Percentiles rank a stretch among this genome's conserved stretches.
phyloP scores from a whole-genome alignment of 1,140 invertebrate genomes.

The Aphelinus certus region DNA sequence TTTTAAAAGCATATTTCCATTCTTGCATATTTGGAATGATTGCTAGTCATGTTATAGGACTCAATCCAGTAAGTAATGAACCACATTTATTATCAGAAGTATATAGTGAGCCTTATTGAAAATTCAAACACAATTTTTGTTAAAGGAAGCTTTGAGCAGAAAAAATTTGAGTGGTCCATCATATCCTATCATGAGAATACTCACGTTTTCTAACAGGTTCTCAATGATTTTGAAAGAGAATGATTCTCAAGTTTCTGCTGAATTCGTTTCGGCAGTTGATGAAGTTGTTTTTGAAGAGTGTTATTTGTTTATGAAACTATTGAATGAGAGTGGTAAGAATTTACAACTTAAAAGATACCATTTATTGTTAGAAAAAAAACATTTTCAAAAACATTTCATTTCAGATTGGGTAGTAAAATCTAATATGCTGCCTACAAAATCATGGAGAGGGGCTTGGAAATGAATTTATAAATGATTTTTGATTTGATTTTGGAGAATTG shows the following conservation, averaged over 20 bases:
- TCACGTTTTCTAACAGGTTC: slow-evolving; percentile 50
- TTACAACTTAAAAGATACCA: slow-evolving; percentile 3
- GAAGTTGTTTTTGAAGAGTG: slow-evolving; percentile 57
- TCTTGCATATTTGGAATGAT: slow-evolving; percentile 62
- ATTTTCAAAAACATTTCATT: slow-evolving; percentile 39
- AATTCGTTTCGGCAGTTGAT: slow-evolving; percentile 54
- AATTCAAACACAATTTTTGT: slow-evolving; percentile 18
- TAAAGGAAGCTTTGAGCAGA: slow-evolving; percentile 14
- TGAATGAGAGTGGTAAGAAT: slow-evolving; percentile 55
- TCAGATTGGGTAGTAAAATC: slow-evolving; percentile 66
- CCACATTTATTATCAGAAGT: not conserved
- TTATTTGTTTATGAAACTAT: slow-evolving; percentile 63
- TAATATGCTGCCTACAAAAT: slow-evolving; percentile 66
- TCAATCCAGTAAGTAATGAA: slow-evolving; percentile 11
- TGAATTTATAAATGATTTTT: not conserved
- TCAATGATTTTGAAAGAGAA: slow-evolving; percentile 42
- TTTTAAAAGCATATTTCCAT: slow-evolving; percentile 68
- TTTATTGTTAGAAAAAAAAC: slow-evolving; percentile 1
- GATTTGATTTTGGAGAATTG: too few relatives aligned
- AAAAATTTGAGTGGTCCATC: slow-evolving; percentile 25
- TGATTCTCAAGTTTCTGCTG: slow-evolving; percentile 36
- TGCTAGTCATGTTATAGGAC: not conserved
- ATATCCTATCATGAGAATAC: slow-evolving; percentile 44
- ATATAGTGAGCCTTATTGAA: not conserved
- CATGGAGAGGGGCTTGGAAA: slow-evolving; percentile 65